Percentiles rank a stretch among this genome's conserved stretches.
These are phyloP conservation scores for Parnassius smintheus DNA, from an alignment of 2,888 invertebrate species.

Conservation along the genomic window DNA sequence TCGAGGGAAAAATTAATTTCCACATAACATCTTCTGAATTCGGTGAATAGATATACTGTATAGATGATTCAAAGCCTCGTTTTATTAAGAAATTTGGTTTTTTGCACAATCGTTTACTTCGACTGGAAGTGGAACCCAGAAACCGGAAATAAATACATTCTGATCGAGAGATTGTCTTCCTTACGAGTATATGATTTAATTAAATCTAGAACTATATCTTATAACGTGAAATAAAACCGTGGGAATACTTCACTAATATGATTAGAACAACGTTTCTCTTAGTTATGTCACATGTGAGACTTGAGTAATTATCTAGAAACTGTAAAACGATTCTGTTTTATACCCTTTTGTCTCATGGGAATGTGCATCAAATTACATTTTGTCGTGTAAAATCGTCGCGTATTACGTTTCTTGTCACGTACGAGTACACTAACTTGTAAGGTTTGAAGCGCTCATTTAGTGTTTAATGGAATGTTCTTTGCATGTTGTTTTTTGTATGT, in stretches of 20 bases:
- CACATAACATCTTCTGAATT: no score
- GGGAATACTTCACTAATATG: slow-evolving; percentile 4
- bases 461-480: slow-evolving; percentile 5
- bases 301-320: slow-evolving; percentile 19
- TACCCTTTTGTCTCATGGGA: slow-evolving; percentile 37
- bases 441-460: slow-evolving; percentile 28
- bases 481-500: slow-evolving; percentile 1
- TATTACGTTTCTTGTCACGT: slow-evolving; percentile 42
- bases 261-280: neutral
- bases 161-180: no score
- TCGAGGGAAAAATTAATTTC: no score
- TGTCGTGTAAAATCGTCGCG: slow-evolving; percentile 45
- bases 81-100: no score
- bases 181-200: no score
- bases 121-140: no score
- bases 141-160: no score
- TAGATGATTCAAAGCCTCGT: no score
- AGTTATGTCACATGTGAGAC: slow-evolving; percentile 2
- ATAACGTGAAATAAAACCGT: slow-evolving; percentile 17
- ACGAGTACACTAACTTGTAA: slow-evolving; percentile 32
- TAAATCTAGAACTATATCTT: neutral
- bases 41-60: no score
- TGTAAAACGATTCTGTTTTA: slow-evolving; percentile 20
- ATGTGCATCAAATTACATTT: slow-evolving; percentile 41
- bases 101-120: no score